Evolutionary conservation across 2,797 vertebrate species (phyloP).

Genomic region (Platyrinchus mystaceus): DNA sequence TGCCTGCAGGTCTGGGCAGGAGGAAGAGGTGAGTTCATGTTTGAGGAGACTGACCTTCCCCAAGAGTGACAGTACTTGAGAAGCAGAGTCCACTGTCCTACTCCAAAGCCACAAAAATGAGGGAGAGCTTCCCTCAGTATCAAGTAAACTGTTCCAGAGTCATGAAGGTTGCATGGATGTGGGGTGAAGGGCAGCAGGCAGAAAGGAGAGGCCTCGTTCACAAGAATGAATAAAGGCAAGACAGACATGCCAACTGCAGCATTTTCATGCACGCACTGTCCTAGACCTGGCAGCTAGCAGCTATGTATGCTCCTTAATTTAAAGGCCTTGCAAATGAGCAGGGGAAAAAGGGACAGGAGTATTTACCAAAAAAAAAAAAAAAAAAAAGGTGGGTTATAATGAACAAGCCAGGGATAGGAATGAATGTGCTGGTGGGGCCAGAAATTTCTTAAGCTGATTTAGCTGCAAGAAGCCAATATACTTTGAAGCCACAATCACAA

Average conservation of each 20-base stretch:
- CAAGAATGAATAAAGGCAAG: neutral
- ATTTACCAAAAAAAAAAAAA: neutral
- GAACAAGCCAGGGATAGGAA: neutral
- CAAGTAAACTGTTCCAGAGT: fast-evolving
- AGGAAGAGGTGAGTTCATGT: neutral
- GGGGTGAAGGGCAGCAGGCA: neutral
- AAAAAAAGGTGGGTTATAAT: neutral
- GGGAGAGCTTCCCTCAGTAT: neutral
- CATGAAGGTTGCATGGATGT: neutral
- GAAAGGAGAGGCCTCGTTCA: neutral
- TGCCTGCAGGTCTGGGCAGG: neutral
- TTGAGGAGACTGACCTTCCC: neutral
- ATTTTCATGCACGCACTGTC: fast-evolving
- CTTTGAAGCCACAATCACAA: neutral
- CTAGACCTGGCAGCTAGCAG: neutral
- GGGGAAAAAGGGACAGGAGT: neutral
- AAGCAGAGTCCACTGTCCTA: neutral
- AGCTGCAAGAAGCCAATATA: neutral
- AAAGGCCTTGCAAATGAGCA: neutral
- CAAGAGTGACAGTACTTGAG: neutral
- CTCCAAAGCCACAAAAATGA: neutral
- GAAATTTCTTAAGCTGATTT: neutral
- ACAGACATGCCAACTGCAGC: neutral
- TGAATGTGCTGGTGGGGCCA: neutral
- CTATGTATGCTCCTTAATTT: fast-evolving